Evolutionary conservation across 2,888 invertebrate species (phyloP).

Genomic region (Darwinula stevensoni): DNA sequence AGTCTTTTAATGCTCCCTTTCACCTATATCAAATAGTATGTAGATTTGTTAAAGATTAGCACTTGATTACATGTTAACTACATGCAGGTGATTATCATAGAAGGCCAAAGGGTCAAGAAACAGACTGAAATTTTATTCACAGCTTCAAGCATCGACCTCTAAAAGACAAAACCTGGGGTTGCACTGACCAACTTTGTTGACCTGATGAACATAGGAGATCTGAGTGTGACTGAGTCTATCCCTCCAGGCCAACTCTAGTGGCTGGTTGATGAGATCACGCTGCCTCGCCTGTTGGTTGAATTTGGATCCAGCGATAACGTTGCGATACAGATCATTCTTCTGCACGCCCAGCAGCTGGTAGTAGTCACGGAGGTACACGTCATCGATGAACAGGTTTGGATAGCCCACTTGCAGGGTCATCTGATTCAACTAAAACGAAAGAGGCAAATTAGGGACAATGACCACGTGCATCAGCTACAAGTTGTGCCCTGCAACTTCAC

Average conservation of each 20-base stretch:
- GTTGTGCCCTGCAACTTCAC: no score
- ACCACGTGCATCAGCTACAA: no score
- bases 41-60: no score
- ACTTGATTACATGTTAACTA: no score
- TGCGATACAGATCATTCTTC: constrained; percentile 22
- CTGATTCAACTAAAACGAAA: constrained; percentile 17
- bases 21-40: no score
- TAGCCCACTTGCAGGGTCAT: constrained; percentile 20
- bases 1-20: no score
- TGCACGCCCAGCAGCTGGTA: constrained; percentile 19
- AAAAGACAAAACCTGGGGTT: no score
- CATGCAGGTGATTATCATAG: no score
- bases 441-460: neutral
- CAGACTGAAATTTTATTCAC: no score
- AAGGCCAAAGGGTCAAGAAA: no score
- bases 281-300: constrained; percentile 19
- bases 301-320: constrained; percentile 19
- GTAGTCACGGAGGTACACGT: constrained; percentile 16
- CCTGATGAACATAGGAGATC: constrained; percentile 18
- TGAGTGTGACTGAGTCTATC: constrained; percentile 12
- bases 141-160: no score
- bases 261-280: constrained; percentile 14
- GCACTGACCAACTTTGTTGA: constrained; percentile 16
- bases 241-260: constrained; percentile 16
- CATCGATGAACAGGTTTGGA: constrained; percentile 15